Base-by-base conservation (phyloP, 2,797 vertebrate genomes). In the Neosalanx taihuensis region DNA sequence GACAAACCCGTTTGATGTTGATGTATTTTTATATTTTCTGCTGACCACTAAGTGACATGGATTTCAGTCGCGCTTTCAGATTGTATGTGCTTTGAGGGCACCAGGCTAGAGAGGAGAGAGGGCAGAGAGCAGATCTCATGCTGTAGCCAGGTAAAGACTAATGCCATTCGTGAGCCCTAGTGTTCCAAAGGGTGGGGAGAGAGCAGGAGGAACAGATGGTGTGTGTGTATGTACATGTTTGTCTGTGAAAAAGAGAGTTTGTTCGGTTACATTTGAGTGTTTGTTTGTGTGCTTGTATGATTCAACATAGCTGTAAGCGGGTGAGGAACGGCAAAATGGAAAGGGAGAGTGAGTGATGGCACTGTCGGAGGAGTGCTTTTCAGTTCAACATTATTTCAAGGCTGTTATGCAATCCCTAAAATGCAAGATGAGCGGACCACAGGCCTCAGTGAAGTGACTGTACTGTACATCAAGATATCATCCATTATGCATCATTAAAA, bases 351-450 rank as follows among this genome's bases (percentile, higher is more conserved):
- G 66, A 15, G 12, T 49, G 78, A 13, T 56, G 72, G 65, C 70
- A 78, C 29, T 68, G 78, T 30, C 66, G 59, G 70, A 78, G 70
- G 74, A 71, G 68, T 13, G 33, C 41, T 46, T 46, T 69, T 41
- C 58, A 75, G 73, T 66, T 35, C 57, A 79, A 74, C 75, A 72
- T 86, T 81, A 80, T 59, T 73, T 67, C 35, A 0, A 56, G 46
- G 57, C 61, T 35, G 74, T 89, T 89, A 85, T 69, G 65, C 77
- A 87, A 90, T 81, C 71, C 49, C 29, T 72, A 79, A 75, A 67
- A 53, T 51, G 53, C 30, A 62, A 67, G 66, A 63, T 76, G 78
- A 79, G 78, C 79, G 71, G 78, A 49, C 35, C 68, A 68, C 58
- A 61, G 77, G 70, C 70, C 64, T 62, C 61, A 62, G 65, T 70